Evolutionary conservation across 2,113 vertebrate genomes (phyloP).

Genomic region (Scomber scombrus): DNA sequence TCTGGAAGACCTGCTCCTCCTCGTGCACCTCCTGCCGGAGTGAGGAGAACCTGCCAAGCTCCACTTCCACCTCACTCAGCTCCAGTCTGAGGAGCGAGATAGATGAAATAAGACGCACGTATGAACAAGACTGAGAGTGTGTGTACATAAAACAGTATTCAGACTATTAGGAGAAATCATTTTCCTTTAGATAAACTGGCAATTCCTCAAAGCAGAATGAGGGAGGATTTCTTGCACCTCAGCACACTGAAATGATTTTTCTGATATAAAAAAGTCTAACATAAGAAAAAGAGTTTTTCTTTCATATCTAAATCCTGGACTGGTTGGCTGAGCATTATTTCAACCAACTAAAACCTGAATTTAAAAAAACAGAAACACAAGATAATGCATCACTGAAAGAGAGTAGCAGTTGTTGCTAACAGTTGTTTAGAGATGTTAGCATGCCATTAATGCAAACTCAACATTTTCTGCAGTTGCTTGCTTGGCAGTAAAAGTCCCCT

Average conservation of each 20-base stretch:
- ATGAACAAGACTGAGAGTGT: neutral
- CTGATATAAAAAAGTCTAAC: no score
- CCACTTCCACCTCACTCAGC: constrained; percentile 85
- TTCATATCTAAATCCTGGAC: neutral
- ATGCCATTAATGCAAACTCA: neutral
- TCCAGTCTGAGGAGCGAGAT: constrained; percentile 78
- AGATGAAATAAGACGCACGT: neutral
- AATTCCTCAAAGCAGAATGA: neutral
- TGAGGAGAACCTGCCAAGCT: constrained; percentile 77
- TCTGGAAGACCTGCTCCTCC: constrained; percentile 76
- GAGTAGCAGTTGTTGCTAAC: no score
- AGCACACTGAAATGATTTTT: no score
- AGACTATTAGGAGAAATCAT: neutral
- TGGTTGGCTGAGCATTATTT: no score
- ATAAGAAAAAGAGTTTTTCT: neutral
- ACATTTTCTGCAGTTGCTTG: neutral
- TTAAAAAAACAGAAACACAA: no score
- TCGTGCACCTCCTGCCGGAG: constrained; percentile 68
- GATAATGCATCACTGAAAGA: no score
- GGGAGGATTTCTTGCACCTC: neutral
- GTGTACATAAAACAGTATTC: neutral
- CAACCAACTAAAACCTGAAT: no score
- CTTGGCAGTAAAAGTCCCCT: neutral
- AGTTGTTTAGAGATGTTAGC: neutral
- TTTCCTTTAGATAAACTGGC: neutral